Evolutionary conservation across 2,888 invertebrate genomes (phyloP).

Genomic region (Argyresthia albistria): DNA sequence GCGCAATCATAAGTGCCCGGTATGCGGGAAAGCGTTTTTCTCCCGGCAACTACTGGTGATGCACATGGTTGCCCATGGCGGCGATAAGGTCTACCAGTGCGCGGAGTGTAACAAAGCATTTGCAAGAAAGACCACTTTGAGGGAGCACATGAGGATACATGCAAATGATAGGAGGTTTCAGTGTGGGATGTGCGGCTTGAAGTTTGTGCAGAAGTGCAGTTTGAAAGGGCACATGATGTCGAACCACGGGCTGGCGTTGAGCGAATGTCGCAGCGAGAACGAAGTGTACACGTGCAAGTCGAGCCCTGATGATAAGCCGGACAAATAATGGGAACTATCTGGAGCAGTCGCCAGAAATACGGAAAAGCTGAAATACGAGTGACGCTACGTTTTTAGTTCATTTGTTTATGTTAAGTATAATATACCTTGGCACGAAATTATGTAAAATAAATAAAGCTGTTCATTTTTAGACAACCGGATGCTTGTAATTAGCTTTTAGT

Average conservation of each 20-base stretch:
- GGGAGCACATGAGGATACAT: constrained; percentile 11
- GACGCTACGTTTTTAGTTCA: no score
- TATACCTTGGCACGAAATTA: no score
- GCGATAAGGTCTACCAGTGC: constrained; percentile 43
- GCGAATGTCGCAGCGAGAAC: background rate
- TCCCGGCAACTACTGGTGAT: constrained; percentile 65
- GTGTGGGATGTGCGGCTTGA: constrained; percentile 24
- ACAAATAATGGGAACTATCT: background rate
- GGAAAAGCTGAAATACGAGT: no score
- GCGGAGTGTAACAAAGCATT: constrained; percentile 51
- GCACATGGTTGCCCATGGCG: constrained; percentile 63
- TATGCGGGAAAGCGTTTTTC: constrained; percentile 64
- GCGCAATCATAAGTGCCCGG: constrained; percentile 53
- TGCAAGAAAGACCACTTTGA: constrained; percentile 41
- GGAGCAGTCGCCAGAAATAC: no score
- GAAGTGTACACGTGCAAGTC: background rate
- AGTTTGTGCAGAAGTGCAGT: constrained; percentile 32
- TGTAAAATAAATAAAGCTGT: no score
- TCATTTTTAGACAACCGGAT: no score
- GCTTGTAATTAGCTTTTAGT: no score
- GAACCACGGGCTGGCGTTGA: constrained; percentile 8
- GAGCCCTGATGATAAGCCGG: background rate
- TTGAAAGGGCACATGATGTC: constrained; percentile 24
- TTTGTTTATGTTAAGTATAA: no score
- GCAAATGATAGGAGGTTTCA: constrained; percentile 49